phyloP scores from a whole-genome alignment of 1,140 invertebrate species.

The Reticulitermes speratus region DNA sequence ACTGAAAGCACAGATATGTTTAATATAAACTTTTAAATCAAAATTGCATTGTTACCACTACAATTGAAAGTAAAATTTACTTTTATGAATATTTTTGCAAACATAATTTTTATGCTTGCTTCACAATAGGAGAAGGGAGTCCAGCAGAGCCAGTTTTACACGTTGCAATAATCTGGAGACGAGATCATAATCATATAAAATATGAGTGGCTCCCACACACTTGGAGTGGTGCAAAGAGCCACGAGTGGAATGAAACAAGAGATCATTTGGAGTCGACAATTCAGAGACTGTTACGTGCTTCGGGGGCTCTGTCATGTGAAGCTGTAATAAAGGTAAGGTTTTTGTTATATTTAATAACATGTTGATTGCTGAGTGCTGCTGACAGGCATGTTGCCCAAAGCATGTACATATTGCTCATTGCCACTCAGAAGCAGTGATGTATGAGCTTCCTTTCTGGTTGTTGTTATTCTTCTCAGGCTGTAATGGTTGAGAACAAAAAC shows the following conservation, averaged over 20 bases:
- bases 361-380: not conserved
- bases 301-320: conserved; percentile 55
- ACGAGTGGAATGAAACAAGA: conserved; percentile 71
- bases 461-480: not conserved
- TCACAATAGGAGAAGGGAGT: conserved; percentile 49
- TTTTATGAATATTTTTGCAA: too few relatives aligned
- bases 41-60: too few relatives aligned
- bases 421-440: not conserved
- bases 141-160: conserved; percentile 63
- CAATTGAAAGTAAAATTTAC: too few relatives aligned
- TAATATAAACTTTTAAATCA: too few relatives aligned
- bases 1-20: too few relatives aligned
- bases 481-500: too few relatives aligned
- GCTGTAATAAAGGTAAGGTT: conserved; percentile 46
- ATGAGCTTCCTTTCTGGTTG: not conserved
- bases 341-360: conserved; percentile 2
- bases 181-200: conserved; percentile 78
- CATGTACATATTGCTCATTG: not conserved
- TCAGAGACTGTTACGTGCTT: conserved; percentile 66
- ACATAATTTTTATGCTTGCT: too few relatives aligned
- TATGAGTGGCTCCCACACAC: conserved; percentile 75
- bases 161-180: conserved; percentile 86
- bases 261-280: conserved; percentile 70
- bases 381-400: too few relatives aligned
- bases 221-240: conserved; percentile 47